Evolutionary conservation across 37 sponge, comb jelly and placozoan species (phyloP).

Genomic region (Mnemiopsis leidyi): DNA sequence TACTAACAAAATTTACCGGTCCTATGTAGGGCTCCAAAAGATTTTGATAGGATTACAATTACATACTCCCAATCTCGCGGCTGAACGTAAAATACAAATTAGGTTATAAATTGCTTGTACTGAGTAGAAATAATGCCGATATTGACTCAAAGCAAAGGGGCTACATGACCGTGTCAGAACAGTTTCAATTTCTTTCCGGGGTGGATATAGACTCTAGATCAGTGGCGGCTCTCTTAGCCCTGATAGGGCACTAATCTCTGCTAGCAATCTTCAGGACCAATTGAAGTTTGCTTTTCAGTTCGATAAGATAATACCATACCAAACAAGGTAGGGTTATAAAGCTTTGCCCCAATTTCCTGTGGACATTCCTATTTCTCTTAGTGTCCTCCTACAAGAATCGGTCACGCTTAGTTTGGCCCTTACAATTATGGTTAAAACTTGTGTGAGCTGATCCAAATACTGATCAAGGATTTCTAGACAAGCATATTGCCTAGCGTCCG

Average conservation of each 20-base stretch:
- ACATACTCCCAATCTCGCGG: neutral
- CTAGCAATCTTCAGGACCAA: neutral
- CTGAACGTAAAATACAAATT: neutral
- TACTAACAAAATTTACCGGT: neutral
- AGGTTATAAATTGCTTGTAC: neutral
- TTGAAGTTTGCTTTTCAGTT: neutral
- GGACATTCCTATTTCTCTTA: neutral
- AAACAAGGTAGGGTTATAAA: neutral
- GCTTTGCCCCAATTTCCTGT: neutral
- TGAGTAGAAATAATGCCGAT: neutral
- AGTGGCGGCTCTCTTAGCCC: neutral
- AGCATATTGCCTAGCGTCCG: neutral
- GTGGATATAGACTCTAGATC: too few species aligned
- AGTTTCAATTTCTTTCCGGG: too few species aligned
- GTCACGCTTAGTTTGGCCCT: neutral
- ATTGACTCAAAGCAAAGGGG: neutral
- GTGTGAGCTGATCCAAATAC: neutral
- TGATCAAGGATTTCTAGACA: neutral
- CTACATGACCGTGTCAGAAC: too few species aligned
- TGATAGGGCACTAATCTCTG: neutral
- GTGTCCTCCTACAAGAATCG: neutral
- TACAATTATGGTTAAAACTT: neutral
- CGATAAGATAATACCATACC: neutral
- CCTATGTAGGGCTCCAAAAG: neutral
- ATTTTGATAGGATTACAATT: neutral